Base-by-base conservation (phyloP, 2,888 invertebrate genomes). In the Cerastoderma edule region DNA sequence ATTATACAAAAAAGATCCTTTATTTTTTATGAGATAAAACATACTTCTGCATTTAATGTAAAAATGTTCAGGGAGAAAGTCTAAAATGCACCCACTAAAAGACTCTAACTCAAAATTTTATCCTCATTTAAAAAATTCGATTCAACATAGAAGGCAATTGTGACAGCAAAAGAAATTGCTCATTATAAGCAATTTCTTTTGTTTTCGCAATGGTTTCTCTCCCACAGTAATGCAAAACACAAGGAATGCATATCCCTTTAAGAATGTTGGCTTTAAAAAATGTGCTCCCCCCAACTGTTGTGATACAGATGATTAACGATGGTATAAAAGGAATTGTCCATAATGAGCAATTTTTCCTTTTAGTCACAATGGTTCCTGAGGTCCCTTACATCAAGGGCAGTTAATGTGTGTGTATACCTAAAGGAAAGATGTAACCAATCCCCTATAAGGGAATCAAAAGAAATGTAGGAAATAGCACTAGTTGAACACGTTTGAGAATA, bases 401-500 rank as follows among this genome's bases (percentile, higher is more conserved):
- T 16, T 10, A 13, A 39, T 16, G 16, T 39, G 39, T n/a, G 39
- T 16, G 8, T 39, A 39, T 10, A 39, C 39, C 10, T 39, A 39
- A 39, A 39, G 16, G 39, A 39, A 39, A 8, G 39, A 39, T 39
- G 39, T 8, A 16, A 16, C 39, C n/a, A n/a, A n/a, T n/a, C n/a
- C n/a, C n/a, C n/a, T n/a, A n/a, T n/a, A 39, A 39, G 39, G 39
- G 16, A 39, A 16, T 39, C 10, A 8, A 39, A 39, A 13, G 39
- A 39, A 39, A 39, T 10, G n/a, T n/a, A 13, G 39, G 39, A 8
- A 39, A 8, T 8, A 39, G 53, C 13, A 53, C 32, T 32, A 66
- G 24, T 66, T 44, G 24, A 66, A 66, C 19, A 66, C 66, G 50
- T 32, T 48, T 24, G 66, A 66, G 24, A 80, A 74, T 22, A 80